phyloP scores from a whole-genome alignment of 2,113 vertebrate genomes.

The Poeciliopsis retropinna region DNA sequence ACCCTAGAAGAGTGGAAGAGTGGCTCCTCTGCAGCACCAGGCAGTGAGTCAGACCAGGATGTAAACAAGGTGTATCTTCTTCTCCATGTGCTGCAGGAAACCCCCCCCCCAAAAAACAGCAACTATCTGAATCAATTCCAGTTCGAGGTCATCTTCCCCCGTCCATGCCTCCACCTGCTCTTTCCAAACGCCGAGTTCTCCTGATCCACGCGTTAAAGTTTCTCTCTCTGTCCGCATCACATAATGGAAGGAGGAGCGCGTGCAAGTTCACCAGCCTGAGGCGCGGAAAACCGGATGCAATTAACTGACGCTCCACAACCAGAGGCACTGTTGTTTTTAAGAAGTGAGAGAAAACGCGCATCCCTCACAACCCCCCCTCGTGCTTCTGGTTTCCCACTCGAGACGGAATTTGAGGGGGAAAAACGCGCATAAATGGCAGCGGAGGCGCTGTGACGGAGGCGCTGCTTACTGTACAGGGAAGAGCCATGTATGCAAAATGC shows the following conservation, averaged over 20 bases:
- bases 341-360: no score
- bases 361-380: no score
- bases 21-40: neutral
- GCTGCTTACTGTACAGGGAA: constrained; percentile 19
- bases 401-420: neutral
- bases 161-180: neutral
- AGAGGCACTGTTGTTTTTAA: no score
- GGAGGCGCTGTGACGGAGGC: constrained; percentile 2
- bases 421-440: constrained; percentile 2
- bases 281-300: no score
- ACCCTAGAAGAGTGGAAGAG: neutral
- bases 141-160: neutral
- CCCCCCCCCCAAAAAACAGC: no score
- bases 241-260: no score
- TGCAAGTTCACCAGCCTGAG: neutral
- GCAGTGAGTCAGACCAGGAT: neutral
- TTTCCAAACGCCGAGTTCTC: neutral
- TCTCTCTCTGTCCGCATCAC: neutral
- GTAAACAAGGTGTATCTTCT: constrained; percentile 9
- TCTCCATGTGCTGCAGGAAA: neutral
- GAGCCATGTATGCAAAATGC: constrained; percentile 13
- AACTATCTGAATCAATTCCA: neutral
- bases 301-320: no score
- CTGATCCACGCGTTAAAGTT: neutral
- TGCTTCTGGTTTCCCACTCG: neutral